phyloP scores from a whole-genome alignment of 2,797 vertebrate species.

The Notamacropus eugenii region DNA sequence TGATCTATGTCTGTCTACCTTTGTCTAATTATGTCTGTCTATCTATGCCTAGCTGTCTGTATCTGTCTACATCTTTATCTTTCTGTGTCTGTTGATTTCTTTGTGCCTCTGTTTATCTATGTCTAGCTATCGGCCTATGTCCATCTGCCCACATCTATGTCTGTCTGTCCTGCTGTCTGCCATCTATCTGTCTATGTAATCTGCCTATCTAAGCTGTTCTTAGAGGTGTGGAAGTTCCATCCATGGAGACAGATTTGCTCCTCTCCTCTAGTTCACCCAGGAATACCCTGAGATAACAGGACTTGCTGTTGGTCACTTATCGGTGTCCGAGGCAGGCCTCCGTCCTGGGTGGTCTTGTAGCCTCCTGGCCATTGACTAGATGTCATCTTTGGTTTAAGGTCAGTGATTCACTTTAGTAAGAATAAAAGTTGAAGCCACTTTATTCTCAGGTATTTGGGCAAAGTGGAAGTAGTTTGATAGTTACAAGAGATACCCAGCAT shows the following conservation, averaged over 20 bases:
- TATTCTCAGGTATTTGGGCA: not conserved
- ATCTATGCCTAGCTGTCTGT: no score
- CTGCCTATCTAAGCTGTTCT: not conserved
- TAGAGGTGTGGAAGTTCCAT: not conserved
- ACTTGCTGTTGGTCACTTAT: not conserved
- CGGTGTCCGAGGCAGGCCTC: not conserved
- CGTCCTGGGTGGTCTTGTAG: no score
- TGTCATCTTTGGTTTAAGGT: constrained; percentile 25
- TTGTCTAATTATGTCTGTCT: not conserved
- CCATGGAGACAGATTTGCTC: not conserved
- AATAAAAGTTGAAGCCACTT: not conserved
- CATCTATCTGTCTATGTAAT: no score
- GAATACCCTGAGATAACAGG: not conserved
- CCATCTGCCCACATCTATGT: no score
- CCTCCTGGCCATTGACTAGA: not conserved
- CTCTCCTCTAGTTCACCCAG: not conserved
- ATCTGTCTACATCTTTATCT: no score
- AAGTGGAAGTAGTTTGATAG: constrained; percentile 31
- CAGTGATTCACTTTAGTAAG: constrained; percentile 35
- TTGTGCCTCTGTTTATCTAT: no score
- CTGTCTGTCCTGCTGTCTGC: not conserved
- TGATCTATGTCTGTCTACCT: not conserved
- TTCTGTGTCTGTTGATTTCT: no score
- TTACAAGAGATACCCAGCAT: constrained; percentile 30
- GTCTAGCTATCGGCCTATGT: no score